Evolutionary conservation across 2,797 vertebrate species (phyloP).

Genomic region (Cuculus canorus): DNA sequence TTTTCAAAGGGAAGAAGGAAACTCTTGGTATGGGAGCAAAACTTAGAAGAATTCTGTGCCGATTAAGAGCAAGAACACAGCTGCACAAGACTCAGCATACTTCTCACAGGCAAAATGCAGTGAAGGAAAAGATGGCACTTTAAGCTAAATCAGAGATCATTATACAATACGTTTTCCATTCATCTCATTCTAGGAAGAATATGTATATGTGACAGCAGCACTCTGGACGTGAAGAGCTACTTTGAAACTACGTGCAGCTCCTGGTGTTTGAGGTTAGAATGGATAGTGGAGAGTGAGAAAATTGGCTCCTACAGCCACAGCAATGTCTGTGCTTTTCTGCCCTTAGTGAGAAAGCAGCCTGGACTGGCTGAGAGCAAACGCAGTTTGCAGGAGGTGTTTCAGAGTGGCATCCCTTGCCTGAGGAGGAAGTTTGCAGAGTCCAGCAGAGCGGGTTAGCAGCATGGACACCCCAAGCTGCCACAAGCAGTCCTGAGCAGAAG

Average conservation of each 20-base stretch:
- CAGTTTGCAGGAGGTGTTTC: not conserved
- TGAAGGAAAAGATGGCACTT: constrained; percentile 36
- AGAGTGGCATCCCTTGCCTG: not conserved
- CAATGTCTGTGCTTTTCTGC: not conserved
- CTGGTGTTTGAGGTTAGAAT: not conserved
- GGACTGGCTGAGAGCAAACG: not conserved
- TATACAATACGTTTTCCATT: constrained; percentile 21
- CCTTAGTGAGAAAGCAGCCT: not conserved
- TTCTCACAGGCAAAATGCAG: constrained; percentile 31
- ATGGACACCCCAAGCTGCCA: not conserved
- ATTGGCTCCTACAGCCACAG: not conserved
- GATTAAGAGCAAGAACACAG: not conserved
- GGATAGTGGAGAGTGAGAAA: not conserved
- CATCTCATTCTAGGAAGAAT: not conserved
- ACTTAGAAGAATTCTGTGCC: not conserved
- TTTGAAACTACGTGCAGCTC: not conserved
- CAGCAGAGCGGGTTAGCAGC: not conserved
- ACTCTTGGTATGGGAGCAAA: constrained; percentile 3
- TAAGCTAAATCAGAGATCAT: constrained; percentile 48
- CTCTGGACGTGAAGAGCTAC: constrained; percentile 8
- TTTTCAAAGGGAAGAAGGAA: constrained; percentile 28
- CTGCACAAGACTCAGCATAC: constrained; percentile 53
- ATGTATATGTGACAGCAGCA: not conserved
- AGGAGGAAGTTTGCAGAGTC: not conserved
- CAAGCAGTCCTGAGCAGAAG: not conserved